Percentiles rank a stretch among this genome's conserved stretches.
These are phyloP conservation scores for Oscheius sp. DNA, from an alignment of 2,888 invertebrate species.

Conservation along the genomic window DNA sequence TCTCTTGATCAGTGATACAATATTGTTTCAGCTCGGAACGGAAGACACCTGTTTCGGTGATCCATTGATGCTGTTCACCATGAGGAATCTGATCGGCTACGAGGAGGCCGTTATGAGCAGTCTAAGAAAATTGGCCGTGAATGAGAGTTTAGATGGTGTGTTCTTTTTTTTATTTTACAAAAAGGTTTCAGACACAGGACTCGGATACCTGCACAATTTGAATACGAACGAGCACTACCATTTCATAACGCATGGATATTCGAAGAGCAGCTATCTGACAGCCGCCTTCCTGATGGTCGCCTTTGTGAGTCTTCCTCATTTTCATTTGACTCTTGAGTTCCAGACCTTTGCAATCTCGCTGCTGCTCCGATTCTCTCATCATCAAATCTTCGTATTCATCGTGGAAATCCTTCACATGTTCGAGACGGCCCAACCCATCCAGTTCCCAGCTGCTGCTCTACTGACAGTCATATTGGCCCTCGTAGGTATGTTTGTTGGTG, in stretches of 20 bases:
- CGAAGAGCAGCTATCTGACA: slow-evolving; percentile 91
- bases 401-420: slow-evolving; percentile 97
- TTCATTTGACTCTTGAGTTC: slow-evolving; percentile 70
- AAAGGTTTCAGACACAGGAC: slow-evolving; percentile 17
- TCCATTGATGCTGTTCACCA: slow-evolving; percentile 86
- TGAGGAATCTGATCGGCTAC: slow-evolving; percentile 93
- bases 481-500: slow-evolving; percentile 82
- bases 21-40: slow-evolving; percentile 80
- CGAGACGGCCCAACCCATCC: slow-evolving; percentile 87
- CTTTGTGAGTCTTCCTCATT: slow-evolving; percentile 84
- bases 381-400: slow-evolving; percentile 98
- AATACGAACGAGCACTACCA: slow-evolving; percentile 97
- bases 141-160: slow-evolving; percentile 92
- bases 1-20: background rate
- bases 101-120: slow-evolving; percentile 97
- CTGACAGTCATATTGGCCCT: slow-evolving; percentile 96
- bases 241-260: slow-evolving; percentile 96
- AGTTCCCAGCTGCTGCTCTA: slow-evolving; percentile 93
- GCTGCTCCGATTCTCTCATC: slow-evolving; percentile 96
- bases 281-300: slow-evolving; percentile 97
- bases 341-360: slow-evolving; percentile 98
- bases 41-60: slow-evolving; percentile 92
- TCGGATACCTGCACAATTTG: slow-evolving; percentile 82
- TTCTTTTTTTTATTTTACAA: no score
- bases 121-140: slow-evolving; percentile 92